These are phyloP conservation scores for Pristis pectinata DNA, from an alignment of 2,797 vertebrate genomes.

Conservation along the genomic window DNA sequence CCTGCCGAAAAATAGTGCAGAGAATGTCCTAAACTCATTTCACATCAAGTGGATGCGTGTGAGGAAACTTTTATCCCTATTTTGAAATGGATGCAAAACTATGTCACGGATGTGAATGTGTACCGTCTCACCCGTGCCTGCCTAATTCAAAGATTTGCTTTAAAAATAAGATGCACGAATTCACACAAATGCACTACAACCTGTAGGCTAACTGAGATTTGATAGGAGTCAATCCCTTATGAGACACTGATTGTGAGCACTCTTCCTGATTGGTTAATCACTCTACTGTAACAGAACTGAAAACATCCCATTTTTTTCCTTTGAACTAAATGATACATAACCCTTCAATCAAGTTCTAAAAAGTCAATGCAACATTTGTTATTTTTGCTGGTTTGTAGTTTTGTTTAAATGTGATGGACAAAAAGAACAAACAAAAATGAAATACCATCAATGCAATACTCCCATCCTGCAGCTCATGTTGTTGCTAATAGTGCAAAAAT, in stretches of 20 bases:
- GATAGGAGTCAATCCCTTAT: neutral
- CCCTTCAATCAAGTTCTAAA: slow-evolving; percentile 5
- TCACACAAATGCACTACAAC: neutral
- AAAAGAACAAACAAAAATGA: neutral
- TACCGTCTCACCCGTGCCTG: neutral
- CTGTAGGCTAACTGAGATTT: neutral
- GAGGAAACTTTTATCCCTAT: neutral
- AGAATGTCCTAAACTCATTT: neutral
- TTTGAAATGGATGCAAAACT: neutral
- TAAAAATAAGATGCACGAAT: neutral
- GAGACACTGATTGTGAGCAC: neutral
- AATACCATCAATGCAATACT: neutral
- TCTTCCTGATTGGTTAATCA: neutral
- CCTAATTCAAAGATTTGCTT: neutral
- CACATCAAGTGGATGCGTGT: neutral
- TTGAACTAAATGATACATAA: neutral
- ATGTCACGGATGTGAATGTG: neutral
- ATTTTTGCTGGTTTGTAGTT: neutral
- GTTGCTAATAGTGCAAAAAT: slow-evolving; percentile 35
- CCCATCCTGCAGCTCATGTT: slow-evolving; percentile 1
- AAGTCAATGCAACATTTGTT: neutral
- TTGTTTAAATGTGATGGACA: slow-evolving; percentile 4
- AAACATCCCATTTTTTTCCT: neutral
- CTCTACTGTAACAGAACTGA: neutral
- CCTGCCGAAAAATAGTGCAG: too few species aligned